A percentile compares a stretch with the other conserved stretches of the same genome.
Evolutionary conservation across 2,888 invertebrate genomes (phyloP).

Genomic region (Drosophila prostipennis): DNA sequence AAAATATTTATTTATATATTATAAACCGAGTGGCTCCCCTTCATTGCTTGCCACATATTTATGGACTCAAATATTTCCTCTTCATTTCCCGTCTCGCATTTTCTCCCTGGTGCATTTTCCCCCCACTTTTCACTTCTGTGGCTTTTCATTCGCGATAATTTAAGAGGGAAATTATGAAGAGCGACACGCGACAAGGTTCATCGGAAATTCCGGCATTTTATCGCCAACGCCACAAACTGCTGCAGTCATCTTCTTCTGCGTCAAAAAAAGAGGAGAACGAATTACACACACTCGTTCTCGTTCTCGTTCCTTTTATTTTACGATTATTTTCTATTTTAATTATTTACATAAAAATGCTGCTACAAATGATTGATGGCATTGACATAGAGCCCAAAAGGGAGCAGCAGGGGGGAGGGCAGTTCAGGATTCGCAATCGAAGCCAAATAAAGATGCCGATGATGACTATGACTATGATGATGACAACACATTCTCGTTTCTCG

Average conservation of each 20-base stretch:
- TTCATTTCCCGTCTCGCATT: conserved; percentile 5
- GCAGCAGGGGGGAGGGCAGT: background rate
- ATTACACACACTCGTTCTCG: conserved; percentile 20
- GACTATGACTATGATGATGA: conserved; percentile 24
- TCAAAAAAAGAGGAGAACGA: conserved; percentile 26
- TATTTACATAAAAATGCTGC: conserved; percentile 59
- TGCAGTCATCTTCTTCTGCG: conserved; percentile 41
- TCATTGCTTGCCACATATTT: conserved; percentile 1
- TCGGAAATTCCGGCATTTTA: conserved; percentile 34
- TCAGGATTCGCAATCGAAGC: conserved; percentile 24
- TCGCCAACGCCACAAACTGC: conserved; percentile 11
- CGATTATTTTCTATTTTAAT: conserved; percentile 68
- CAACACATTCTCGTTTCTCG: conserved; percentile 10
- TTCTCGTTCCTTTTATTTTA: conserved; percentile 26
- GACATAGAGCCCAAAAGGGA: conserved; percentile 21
- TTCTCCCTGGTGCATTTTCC: conserved; percentile 2
- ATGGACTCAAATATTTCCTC: conserved; percentile 14
- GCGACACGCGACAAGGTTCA: conserved; percentile 42
- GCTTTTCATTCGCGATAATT: conserved; percentile 34
- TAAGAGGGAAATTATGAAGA: conserved; percentile 38
- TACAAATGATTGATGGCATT: conserved; percentile 71
- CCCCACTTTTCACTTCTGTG: background rate
- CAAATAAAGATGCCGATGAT: conserved; percentile 40
- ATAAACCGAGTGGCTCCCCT: too few relatives aligned
- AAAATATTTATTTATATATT: too few relatives aligned